Conservation (phyloP, 2,797 vertebrate species). For the Ammospiza maritima region DNA sequence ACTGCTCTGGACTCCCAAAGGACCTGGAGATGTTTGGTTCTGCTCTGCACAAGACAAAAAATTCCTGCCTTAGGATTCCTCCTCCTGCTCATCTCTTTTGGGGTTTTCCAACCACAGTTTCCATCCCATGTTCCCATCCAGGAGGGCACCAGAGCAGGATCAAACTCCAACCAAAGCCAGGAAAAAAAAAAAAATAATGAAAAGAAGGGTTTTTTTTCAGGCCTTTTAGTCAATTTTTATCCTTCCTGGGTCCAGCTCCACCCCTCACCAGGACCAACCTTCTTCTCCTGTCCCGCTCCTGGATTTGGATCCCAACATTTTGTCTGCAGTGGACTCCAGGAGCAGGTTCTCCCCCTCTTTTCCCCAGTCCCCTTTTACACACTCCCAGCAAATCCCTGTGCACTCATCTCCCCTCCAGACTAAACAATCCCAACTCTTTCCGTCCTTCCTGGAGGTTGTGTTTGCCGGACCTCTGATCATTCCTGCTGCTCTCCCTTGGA, state of each 20-base stretch:
- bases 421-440: constrained; percentile 39
- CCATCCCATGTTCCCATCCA: background rate
- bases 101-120: background rate
- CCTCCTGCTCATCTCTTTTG: background rate
- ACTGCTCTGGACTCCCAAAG: background rate
- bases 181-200: background rate
- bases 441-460: background rate
- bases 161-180: background rate
- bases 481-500: constrained; percentile 15
- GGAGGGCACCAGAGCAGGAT: background rate
- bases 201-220: fast-evolving
- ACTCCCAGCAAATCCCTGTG: background rate
- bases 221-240: fast-evolving
- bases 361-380: constrained; percentile 7
- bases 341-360: constrained; percentile 3
- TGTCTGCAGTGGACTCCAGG: fast-evolving
- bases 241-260: background rate
- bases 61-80: background rate
- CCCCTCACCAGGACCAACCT: background rate
- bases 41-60: background rate
- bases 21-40: background rate
- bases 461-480: background rate
- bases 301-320: background rate
- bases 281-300: background rate
- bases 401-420: constrained; percentile 24